Conservation (phyloP, 2,113 vertebrate genomes). For the Neolamprologus variostigma region DNA sequence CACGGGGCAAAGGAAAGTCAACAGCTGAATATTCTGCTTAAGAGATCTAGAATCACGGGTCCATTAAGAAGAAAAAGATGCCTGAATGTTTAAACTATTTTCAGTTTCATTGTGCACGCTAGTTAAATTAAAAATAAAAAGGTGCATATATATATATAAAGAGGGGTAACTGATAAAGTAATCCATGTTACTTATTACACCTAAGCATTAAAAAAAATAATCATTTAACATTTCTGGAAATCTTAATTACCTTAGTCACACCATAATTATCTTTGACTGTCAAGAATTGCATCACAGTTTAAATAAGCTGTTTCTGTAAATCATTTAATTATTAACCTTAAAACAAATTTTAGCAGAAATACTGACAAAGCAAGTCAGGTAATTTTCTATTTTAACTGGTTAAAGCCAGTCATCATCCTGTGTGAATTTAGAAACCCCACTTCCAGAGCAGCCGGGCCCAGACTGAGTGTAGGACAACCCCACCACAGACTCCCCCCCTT, state of each 20-base stretch:
- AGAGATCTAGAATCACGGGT: neutral
- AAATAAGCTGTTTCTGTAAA: neutral
- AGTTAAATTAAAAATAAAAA: neutral
- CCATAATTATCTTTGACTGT: neutral
- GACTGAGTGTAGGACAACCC: slow-evolving; percentile 34
- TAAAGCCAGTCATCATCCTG: neutral
- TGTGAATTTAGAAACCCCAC: slow-evolving; percentile 30
- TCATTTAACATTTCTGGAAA: neutral
- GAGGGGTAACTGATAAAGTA: neutral
- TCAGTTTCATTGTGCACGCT: neutral
- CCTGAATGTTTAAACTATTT: neutral
- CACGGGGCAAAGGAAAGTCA: neutral
- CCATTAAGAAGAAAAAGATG: neutral
- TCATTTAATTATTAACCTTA: neutral
- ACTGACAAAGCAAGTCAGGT: neutral
- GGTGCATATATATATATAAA: neutral
- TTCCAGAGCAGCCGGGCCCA: slow-evolving; percentile 40
- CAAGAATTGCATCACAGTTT: neutral
- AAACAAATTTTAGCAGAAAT: neutral
- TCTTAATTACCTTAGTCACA: neutral
- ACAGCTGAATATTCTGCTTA: neutral
- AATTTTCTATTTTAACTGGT: neutral
- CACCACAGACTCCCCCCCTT: neutral
- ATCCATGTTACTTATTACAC: neutral
- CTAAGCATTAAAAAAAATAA: neutral